Percentiles rank a stretch among this genome's conserved stretches.
phyloP scores from a whole-genome alignment of 2,888 invertebrate species.

The Dynastes tityus region DNA sequence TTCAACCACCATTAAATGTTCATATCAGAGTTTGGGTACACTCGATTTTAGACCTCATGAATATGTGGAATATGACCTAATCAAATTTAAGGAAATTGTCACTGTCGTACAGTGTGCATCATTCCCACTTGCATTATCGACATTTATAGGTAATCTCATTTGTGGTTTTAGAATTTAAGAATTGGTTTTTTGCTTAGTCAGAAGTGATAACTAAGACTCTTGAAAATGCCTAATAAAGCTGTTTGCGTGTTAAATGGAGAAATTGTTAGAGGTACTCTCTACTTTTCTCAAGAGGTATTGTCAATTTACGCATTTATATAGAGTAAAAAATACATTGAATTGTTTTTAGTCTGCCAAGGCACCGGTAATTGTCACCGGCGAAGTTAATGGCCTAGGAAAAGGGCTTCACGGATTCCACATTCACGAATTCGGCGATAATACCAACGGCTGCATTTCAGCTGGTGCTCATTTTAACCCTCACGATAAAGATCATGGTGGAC shows the following conservation, averaged over 20 bases:
- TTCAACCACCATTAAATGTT: slow-evolving; percentile 23
- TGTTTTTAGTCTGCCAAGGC: slow-evolving; percentile 71
- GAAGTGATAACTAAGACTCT: neutral
- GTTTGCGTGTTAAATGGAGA: slow-evolving; percentile 92
- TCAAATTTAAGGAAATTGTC: neutral
- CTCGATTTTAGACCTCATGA: slow-evolving; percentile 30
- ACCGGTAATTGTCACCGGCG: slow-evolving; percentile 86
- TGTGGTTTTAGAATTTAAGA: slow-evolving; percentile 22
- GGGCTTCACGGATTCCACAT: slow-evolving; percentile 94
- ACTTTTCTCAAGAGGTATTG: slow-evolving; percentile 83
- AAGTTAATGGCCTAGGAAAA: slow-evolving; percentile 83
- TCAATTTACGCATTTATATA: slow-evolving; percentile 8
- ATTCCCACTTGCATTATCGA: slow-evolving; percentile 37
- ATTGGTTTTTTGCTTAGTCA: slow-evolving; percentile 37
- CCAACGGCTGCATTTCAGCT: slow-evolving; percentile 96
- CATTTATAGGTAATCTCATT: slow-evolving; percentile 19
- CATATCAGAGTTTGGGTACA: neutral
- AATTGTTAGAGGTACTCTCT: slow-evolving; percentile 83
- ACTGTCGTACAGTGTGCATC: slow-evolving; percentile 32
- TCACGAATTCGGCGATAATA: slow-evolving; percentile 97
- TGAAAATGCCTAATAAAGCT: slow-evolving; percentile 79
- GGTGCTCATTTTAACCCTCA: slow-evolving; percentile 94
- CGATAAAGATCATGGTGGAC: slow-evolving; percentile 88
- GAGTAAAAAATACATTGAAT: neutral
- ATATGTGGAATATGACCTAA: slow-evolving; percentile 12